Evolutionary conservation across 2,113 vertebrate species (phyloP), one percentile per base, ranked within the genome.

Genomic region (Austrofundulus limnaeus): DNA sequence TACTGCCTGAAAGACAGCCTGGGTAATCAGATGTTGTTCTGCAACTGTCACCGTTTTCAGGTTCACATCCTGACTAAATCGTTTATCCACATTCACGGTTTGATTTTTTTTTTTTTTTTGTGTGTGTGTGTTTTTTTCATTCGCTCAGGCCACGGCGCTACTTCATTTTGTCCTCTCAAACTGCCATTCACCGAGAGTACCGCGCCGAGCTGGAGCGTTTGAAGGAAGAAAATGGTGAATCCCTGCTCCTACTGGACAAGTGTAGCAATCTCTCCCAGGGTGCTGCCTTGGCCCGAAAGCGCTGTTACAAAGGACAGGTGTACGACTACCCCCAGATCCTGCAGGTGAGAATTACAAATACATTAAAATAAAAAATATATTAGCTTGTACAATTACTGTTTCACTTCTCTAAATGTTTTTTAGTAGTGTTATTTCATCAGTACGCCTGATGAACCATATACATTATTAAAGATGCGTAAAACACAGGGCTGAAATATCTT

Each of bases 321-420:
- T 97, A 93, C n/a, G 94, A 98, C 81, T 99, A 98, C 82, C 96
- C 97, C 10, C 96, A 96, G 16, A 92, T 98, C 62, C 91, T 98
- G 31, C 97, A 99, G 95, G 97, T 99, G 75, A 75, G 88, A 25
- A 23, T 10, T 34, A 34, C 31, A 34, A 34, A 28, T 28, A 7
- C 25, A 28, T 28, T 28, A 28, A 28, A 28, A 28, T 28, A 28
- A 28, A 28, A 7, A 34, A 34, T n/a, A 9, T 34, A 34, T 34
- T 10, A 34, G 2, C 8, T 34, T 34, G 31, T 34, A 34, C 8
- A 9, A 34, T 10, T 34, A 34, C 5, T 5, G 9, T 34, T 34
- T 34, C 31, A 34, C 31, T 34, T 34, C 31, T 34, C 31, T 34
- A 34, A 34, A 34, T 34, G 31, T 34, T 34, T 34, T 28, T 28